These are phyloP conservation scores for Hypsopygia costalis DNA, from an alignment of 2,888 invertebrate species.

Conservation along the genomic window DNA sequence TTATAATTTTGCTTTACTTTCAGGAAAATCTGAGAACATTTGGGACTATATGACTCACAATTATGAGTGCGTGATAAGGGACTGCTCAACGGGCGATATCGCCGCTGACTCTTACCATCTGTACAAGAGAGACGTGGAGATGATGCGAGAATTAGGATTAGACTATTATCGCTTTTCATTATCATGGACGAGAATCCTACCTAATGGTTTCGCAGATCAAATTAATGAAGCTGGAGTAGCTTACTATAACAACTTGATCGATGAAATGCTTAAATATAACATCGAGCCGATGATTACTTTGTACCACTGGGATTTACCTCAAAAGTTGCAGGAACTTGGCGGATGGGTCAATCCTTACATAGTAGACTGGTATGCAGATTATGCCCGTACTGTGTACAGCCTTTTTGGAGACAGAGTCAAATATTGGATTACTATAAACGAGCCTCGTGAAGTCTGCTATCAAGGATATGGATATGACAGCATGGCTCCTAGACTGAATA, in stretches of 20 bases:
- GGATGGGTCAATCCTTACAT: slow-evolving; percentile 56
- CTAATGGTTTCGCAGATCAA: slow-evolving; percentile 73
- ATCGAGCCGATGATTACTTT: slow-evolving; percentile 76
- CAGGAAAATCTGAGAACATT: slow-evolving; percentile 40
- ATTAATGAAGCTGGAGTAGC: slow-evolving; percentile 57
- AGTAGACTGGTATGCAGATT: slow-evolving; percentile 56
- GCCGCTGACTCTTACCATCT: slow-evolving; percentile 78
- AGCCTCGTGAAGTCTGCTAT: slow-evolving; percentile 52
- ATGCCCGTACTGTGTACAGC: slow-evolving; percentile 49
- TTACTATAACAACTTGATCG: slow-evolving; percentile 45
- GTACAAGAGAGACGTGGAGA: slow-evolving; percentile 64
- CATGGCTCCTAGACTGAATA: slow-evolving; percentile 24
- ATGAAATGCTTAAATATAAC: slow-evolving; percentile 63
- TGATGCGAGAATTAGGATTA: slow-evolving; percentile 47
- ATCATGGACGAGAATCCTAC: slow-evolving; percentile 81
- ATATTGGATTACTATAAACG: slow-evolving; percentile 80
- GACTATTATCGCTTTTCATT: slow-evolving; percentile 71
- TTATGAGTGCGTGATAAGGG: slow-evolving; percentile 57
- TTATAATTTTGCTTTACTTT: too few relatives aligned
- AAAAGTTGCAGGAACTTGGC: slow-evolving; percentile 43
- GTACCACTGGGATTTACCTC: slow-evolving; percentile 59
- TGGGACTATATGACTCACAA: slow-evolving; percentile 79
- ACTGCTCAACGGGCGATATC: slow-evolving; percentile 73
- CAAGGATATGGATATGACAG: slow-evolving; percentile 52
- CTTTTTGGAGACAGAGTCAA: slow-evolving; percentile 63